Conservation (phyloP, 2,797 vertebrate species). For the Apodemus agrarius region DNA sequence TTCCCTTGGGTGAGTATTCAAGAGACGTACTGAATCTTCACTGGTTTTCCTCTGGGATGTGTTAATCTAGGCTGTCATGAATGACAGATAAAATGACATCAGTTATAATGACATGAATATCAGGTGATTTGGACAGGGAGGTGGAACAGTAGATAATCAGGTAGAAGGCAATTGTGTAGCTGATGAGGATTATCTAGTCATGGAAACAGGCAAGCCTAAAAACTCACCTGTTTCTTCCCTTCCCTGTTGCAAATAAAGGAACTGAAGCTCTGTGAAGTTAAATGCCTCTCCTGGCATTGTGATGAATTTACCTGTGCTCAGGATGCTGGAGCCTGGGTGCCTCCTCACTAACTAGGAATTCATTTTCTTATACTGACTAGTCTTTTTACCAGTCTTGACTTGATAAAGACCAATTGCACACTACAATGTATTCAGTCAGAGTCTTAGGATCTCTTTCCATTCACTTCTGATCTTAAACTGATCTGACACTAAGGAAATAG, state of each 20-base stretch:
- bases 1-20: constrained; percentile 60
- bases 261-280: background rate
- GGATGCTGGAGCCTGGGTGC: background rate
- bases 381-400: background rate
- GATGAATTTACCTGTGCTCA: background rate
- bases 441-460: background rate
- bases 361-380: background rate
- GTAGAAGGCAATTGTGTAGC: background rate
- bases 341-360: background rate
- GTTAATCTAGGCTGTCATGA: background rate
- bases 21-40: background rate
- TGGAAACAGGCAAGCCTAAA: background rate
- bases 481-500: background rate
- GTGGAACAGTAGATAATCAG: background rate
- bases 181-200: background rate
- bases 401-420: background rate
- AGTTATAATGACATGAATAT: background rate
- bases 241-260: background rate
- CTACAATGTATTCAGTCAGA: background rate
- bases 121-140: background rate
- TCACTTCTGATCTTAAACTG: background rate
- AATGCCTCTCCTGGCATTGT: background rate
- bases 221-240: background rate
- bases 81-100: background rate
- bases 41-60: background rate